A percentile compares a stretch with the other conserved stretches of the same genome.
Evolutionary conservation across 2,113 vertebrate species (phyloP).

Genomic region (Alectura lathami): DNA sequence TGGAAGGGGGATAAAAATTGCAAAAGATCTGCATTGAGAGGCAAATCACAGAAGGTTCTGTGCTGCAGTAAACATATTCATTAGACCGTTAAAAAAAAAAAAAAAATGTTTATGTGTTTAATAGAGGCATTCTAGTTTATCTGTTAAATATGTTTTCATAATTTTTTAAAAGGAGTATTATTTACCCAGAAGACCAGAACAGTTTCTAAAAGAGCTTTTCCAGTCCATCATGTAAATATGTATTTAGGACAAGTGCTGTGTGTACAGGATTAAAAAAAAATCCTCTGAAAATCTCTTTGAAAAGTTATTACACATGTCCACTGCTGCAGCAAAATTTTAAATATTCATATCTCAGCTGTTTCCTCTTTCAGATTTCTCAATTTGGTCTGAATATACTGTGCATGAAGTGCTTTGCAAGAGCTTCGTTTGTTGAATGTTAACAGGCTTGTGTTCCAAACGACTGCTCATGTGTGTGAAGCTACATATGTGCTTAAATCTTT

Average conservation of each 20-base stretch:
- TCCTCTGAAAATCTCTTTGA: conserved; percentile 67
- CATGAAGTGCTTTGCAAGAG: background rate
- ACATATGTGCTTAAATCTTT: background rate
- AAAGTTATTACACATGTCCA: conserved; percentile 71
- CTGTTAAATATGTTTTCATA: conserved; percentile 60
- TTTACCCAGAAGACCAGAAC: conserved; percentile 61
- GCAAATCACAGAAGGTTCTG: background rate
- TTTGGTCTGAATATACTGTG: conserved; percentile 10
- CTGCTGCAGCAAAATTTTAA: conserved; percentile 61
- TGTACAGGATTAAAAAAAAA: conserved; percentile 58
- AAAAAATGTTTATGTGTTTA: conserved; percentile 54
- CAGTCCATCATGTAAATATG: conserved; percentile 71
- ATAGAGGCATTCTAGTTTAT: conserved; percentile 55
- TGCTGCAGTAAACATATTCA: background rate
- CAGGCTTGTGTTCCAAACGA: background rate
- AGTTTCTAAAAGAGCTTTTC: conserved; percentile 58
- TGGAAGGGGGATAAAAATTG: background rate
- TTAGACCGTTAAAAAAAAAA: conserved; percentile 32
- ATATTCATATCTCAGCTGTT: conserved; percentile 72
- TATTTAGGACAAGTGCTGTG: conserved; percentile 72
- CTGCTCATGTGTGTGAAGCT: background rate
- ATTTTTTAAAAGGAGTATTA: conserved; percentile 65
- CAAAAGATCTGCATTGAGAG: background rate
- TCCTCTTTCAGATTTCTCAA: conserved; percentile 20
- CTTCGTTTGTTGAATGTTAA: conserved; percentile 9